These are phyloP conservation scores for Eurypyga helias DNA, from an alignment of 2,113 vertebrate genomes.

Conservation along the genomic window DNA sequence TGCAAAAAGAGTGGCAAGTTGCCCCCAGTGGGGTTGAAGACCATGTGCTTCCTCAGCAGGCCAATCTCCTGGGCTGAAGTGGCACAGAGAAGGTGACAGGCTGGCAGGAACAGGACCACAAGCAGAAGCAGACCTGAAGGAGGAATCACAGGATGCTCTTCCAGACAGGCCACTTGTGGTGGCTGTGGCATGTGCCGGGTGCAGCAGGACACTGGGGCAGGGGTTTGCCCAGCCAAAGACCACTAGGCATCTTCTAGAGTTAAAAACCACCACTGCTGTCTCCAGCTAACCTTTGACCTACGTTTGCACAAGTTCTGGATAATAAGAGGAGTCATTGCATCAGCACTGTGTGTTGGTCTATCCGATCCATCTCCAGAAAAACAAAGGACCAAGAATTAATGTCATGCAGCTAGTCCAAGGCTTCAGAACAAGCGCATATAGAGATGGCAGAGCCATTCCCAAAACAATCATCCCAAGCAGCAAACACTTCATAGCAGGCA, in stretches of 20 bases:
- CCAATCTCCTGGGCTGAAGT: neutral
- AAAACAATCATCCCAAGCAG: neutral
- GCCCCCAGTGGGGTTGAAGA: neutral
- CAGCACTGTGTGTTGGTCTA: neutral
- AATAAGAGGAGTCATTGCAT: neutral
- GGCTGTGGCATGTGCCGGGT: neutral
- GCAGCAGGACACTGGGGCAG: neutral
- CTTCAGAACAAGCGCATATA: neutral
- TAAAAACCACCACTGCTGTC: neutral
- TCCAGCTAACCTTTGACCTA: neutral
- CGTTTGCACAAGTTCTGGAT: neutral
- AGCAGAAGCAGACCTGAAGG: neutral
- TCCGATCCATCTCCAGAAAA: neutral
- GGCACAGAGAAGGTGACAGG: neutral
- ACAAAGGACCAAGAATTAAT: fast-evolving
- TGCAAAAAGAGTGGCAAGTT: fast-evolving
- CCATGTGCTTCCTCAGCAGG: neutral
- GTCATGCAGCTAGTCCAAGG: neutral
- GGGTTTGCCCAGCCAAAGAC: neutral
- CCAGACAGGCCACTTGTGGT: too few species aligned
- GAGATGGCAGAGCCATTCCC: neutral
- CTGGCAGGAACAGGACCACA: neutral
- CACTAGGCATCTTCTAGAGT: neutral
- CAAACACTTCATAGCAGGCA: neutral
- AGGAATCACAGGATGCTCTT: neutral